Percentiles rank a stretch among this genome's conserved stretches.
phyloP scores from a whole-genome alignment of 1,140 invertebrate genomes.

The Holcopasites calliopsidis region DNA sequence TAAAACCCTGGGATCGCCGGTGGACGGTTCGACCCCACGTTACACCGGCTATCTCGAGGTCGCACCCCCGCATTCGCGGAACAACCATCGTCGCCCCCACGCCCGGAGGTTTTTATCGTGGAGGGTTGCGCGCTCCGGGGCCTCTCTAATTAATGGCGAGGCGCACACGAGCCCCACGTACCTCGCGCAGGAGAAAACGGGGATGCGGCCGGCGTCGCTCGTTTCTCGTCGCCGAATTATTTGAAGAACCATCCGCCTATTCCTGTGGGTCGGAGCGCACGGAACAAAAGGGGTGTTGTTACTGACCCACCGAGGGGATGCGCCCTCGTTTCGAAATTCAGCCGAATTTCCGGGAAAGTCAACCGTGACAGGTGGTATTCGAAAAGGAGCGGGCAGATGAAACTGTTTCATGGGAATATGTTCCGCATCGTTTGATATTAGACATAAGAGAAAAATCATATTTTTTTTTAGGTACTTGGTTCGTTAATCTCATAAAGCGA shows the following conservation, averaged over 20 bases:
- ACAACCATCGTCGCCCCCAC: conserved; percentile 39
- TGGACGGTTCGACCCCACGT: conserved; percentile 25
- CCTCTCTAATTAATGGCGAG: conserved; percentile 63
- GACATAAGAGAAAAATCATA: neutral
- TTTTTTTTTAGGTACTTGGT: neutral
- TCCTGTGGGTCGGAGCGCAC: neutral
- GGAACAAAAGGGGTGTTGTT: conserved; percentile 41
- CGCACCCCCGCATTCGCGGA: conserved; percentile 42
- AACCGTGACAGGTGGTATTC: neutral
- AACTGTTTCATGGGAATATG: neutral
- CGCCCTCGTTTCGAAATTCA: conserved; percentile 38
- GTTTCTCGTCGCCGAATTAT: conserved; percentile 51
- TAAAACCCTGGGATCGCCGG: conserved; percentile 29
- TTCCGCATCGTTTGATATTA: neutral
- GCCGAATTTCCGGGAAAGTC: conserved; percentile 9
- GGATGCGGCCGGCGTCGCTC: conserved; percentile 17
- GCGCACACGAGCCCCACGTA: conserved; percentile 31
- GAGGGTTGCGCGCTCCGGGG: conserved; percentile 43
- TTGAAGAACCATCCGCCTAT: conserved; percentile 7
- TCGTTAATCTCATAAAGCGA: too few relatives aligned
- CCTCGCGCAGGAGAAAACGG: neutral
- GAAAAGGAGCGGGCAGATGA: neutral
- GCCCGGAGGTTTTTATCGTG: conserved; percentile 57
- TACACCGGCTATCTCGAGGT: conserved; percentile 51
- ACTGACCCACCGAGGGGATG: conserved; percentile 52